Evolutionary conservation across 2,797 vertebrate genomes (phyloP).

Genomic region (Forpus xanthops): DNA sequence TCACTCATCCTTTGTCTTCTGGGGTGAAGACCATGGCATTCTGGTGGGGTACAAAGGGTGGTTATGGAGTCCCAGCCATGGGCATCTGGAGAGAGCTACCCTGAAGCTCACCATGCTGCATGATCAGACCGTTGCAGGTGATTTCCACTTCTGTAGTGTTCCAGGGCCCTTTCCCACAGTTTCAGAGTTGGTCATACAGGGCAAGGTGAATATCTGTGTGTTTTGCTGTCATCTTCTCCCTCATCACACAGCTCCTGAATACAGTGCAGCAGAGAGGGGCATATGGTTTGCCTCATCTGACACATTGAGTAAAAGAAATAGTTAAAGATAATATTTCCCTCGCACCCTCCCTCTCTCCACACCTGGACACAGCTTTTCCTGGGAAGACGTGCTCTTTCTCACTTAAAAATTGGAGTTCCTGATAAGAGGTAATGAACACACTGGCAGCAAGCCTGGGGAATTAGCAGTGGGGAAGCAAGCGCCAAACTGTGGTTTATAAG

Average conservation of each 20-base stretch:
- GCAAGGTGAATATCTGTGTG: not conserved
- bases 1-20: not conserved
- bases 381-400: not conserved
- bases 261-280: not conserved
- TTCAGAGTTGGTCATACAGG: not conserved
- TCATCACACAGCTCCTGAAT: not conserved
- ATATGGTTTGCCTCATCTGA: not conserved
- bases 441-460: not conserved
- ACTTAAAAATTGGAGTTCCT: not conserved
- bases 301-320: not conserved
- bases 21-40: fast-evolving
- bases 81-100: not conserved
- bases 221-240: not conserved
- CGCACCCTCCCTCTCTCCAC: not conserved
- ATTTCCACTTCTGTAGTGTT: not conserved
- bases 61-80: not conserved
- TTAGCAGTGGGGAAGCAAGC: not conserved
- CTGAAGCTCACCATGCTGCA: not conserved
- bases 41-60: not conserved
- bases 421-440: not conserved
- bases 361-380: not conserved
- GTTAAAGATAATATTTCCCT: not conserved
- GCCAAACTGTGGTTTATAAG: not conserved
- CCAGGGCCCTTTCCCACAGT: no score
- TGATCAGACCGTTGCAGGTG: fast-evolving